These are phyloP conservation scores for Spea hammondii DNA, from an alignment of 2,797 vertebrate species.

Conservation along the genomic window DNA sequence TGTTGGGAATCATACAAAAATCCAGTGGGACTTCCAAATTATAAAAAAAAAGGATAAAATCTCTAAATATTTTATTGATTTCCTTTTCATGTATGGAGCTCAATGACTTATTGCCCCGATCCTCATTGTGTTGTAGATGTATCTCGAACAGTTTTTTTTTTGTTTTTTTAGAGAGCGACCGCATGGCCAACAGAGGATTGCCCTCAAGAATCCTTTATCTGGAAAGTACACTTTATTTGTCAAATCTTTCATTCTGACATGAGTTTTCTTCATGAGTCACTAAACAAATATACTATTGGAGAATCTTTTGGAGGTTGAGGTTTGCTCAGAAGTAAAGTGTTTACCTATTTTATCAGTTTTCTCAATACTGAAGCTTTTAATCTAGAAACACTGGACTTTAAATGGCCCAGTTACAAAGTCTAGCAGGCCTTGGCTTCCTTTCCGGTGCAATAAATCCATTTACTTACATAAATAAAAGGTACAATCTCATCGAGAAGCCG, in stretches of 20 bases:
- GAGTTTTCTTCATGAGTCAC: not conserved
- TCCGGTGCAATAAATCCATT: not conserved
- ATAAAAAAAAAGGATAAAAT: too few relatives aligned
- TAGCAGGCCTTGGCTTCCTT: not conserved
- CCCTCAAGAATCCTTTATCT: too few relatives aligned
- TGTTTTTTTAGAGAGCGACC: too few relatives aligned
- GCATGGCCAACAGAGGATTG: too few relatives aligned
- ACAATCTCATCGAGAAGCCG: not conserved
- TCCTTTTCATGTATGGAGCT: too few relatives aligned
- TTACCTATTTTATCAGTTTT: not conserved
- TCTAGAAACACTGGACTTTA: not conserved
- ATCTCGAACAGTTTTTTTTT: too few relatives aligned
- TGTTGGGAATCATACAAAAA: too few relatives aligned
- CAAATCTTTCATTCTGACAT: not conserved
- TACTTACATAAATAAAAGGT: not conserved
- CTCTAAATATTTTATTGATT: too few relatives aligned
- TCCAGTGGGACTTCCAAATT: too few relatives aligned
- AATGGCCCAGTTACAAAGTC: slow-evolving; percentile 8
- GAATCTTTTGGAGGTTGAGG: not conserved
- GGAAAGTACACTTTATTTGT: too few relatives aligned
- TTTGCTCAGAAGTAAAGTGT: slow-evolving; percentile 12
- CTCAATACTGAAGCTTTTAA: not conserved
- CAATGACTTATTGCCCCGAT: too few relatives aligned
- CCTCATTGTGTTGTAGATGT: too few relatives aligned
- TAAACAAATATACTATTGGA: not conserved